Percentiles rank a stretch among this genome's conserved stretches.
These are phyloP conservation scores for Theodoxus fluviatilis DNA, from an alignment of 2,888 invertebrate genomes.

Conservation along the genomic window DNA sequence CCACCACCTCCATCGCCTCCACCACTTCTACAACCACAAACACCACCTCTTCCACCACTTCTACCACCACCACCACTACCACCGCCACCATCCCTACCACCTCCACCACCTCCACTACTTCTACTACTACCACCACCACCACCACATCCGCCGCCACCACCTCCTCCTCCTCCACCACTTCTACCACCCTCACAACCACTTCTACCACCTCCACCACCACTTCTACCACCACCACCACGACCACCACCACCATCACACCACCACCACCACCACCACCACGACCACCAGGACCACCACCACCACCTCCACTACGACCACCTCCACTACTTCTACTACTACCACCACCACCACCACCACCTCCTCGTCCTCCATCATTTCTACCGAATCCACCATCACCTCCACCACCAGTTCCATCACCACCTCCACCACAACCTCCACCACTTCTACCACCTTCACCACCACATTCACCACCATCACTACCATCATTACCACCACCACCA, in stretches of 20 bases:
- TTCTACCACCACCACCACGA: background rate
- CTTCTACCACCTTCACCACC: background rate
- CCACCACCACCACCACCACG: background rate
- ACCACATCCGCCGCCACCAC: too few relatives aligned
- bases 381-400: background rate
- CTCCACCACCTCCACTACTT: too few relatives aligned
- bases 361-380: background rate
- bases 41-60: too few relatives aligned
- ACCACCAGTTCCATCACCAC: background rate
- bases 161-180: too few relatives aligned
- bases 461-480: background rate
- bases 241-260: background rate
- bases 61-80: too few relatives aligned
- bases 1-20: background rate
- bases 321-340: background rate
- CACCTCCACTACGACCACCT: background rate
- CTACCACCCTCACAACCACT: too few relatives aligned
- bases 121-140: too few relatives aligned
- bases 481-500: too few relatives aligned
- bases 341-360: background rate
- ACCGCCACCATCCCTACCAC: too few relatives aligned
- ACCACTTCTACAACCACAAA: background rate
- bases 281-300: background rate
- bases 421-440: background rate
- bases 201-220: background rate